Percentiles rank a stretch among this genome's conserved stretches.
phyloP scores from a whole-genome alignment of 64 coral and sea anemone species.

The Platygyra sinensis region DNA sequence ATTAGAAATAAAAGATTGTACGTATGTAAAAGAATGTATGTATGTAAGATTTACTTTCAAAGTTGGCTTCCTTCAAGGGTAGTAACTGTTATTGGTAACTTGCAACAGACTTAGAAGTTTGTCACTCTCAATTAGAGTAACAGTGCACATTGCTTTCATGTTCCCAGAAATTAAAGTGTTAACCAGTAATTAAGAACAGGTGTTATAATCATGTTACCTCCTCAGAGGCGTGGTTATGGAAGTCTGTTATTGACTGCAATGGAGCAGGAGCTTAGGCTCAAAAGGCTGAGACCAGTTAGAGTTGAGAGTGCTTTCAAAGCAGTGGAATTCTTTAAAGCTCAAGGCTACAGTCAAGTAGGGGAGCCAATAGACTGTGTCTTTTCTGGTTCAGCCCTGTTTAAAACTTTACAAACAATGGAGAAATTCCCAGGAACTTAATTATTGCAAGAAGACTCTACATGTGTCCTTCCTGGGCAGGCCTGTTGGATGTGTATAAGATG shows the following conservation, averaged over 20 bases:
- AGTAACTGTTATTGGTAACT: too few species aligned
- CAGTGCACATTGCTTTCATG: too few species aligned
- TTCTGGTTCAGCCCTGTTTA: constrained; percentile 80
- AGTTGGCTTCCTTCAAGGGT: too few species aligned
- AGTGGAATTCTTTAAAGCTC: constrained; percentile 74
- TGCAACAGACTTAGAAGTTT: too few species aligned
- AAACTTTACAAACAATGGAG: constrained; percentile 85
- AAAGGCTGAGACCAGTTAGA: constrained; percentile 61
- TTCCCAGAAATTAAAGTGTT: not conserved
- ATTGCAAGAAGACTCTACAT: not conserved
- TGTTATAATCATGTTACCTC: constrained; percentile 3
- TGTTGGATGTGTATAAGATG: too few species aligned
- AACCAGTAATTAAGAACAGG: not conserved
- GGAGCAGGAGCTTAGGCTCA: constrained; percentile 59
- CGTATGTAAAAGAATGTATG: too few species aligned
- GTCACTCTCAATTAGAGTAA: too few species aligned
- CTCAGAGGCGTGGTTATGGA: constrained; percentile 85
- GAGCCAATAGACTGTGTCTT: constrained; percentile 60
- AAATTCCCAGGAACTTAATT: constrained; percentile 30
- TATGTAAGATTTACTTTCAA: too few species aligned
- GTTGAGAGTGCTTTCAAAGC: constrained; percentile 88
- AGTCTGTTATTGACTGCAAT: constrained; percentile 52
- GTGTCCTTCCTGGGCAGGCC: not conserved
- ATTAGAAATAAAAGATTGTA: too few species aligned
- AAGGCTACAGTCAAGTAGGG: constrained; percentile 78